Base-by-base conservation (phyloP, 2,888 invertebrate genomes). In the Microplitis manilae region DNA sequence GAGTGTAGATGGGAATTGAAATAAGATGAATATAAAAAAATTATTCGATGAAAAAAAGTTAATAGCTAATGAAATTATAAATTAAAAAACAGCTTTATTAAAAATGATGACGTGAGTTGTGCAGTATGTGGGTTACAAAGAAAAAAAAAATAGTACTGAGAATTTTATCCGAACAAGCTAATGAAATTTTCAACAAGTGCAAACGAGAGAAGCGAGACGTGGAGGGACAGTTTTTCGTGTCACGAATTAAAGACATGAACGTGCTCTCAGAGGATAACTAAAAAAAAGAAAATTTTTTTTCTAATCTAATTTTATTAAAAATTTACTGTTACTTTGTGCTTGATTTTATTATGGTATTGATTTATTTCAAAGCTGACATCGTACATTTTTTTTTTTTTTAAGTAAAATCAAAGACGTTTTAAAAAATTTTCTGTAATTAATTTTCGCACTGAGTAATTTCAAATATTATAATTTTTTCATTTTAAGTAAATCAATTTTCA, bases 261-360 rank as follows among this genome's bases (percentile, higher is more conserved):
- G 61, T 72, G 61, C 61, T 72, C 71, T 13, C 17, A 40, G 64
- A 30, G 30, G 30, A 30, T 2, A 30, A 30, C 30, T 30, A 2
- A 4, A 30, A 30, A 30, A 64, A 7, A 73, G 50, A 73, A 73
- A 65, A 41, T 15, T 38, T 64, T 41, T 20, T 15, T 17, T 41
- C 9, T 17, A 73, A 73, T 73, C 40, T n/a, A 73, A 73, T 73
- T 73, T 73, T 5, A 9, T 50, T 13, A 13, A 41, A 73, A 64
- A 65, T 17, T 15, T 17, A 41, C 64, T 65, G 41, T 41, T 40
- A 64, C 62, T 64, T 20, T 38, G 2, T 17, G 5, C 38, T 73
- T 64, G 17, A 64, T 50, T 50, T 50, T 50, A 13, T 13, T 5
- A 50, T 30, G 2, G 30, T 62, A 72, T 15, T 17, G 39, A 39